phyloP scores from a whole-genome alignment of 1,140 invertebrate species.

The Phymastichus coffea region DNA sequence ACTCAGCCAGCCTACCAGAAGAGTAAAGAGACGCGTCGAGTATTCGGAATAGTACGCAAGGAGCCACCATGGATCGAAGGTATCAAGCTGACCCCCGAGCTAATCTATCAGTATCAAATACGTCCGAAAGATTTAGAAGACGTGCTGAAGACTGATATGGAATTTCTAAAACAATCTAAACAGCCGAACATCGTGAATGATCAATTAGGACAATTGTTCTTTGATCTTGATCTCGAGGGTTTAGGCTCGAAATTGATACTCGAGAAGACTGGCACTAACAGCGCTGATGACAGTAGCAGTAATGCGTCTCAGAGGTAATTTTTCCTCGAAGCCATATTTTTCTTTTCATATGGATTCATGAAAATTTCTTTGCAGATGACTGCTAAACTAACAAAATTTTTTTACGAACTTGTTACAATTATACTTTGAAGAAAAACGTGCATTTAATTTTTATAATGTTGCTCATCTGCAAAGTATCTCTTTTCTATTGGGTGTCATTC shows the following conservation, averaged over 20 bases:
- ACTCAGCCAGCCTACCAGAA: background rate
- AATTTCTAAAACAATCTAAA: conserved; percentile 60
- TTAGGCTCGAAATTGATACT: conserved; percentile 60
- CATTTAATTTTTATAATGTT: no score
- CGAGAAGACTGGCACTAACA: conserved; percentile 65
- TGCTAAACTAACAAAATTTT: no score
- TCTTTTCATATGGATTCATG: no score
- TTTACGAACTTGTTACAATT: no score
- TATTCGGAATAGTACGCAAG: conserved; percentile 33
- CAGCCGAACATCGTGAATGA: conserved; percentile 72
- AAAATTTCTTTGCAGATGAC: no score
- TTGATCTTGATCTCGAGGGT: conserved; percentile 69
- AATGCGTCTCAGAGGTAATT: conserved; percentile 42
- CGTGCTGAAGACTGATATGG: conserved; percentile 64
- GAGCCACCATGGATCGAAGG: conserved; percentile 67
- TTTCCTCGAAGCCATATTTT: no score
- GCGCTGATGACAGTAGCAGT: conserved; percentile 62
- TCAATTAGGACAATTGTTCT: conserved; percentile 70
- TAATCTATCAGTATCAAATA: conserved; percentile 71
- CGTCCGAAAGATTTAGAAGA: conserved; percentile 61
- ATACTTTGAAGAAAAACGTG: no score
- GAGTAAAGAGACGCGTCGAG: no score
- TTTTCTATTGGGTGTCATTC: no score
- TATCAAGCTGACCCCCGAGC: conserved; percentile 64
- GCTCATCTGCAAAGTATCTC: no score